These are phyloP conservation scores for Vanessa tameamea DNA, from an alignment of 1,140 invertebrate genomes.

Conservation along the genomic window DNA sequence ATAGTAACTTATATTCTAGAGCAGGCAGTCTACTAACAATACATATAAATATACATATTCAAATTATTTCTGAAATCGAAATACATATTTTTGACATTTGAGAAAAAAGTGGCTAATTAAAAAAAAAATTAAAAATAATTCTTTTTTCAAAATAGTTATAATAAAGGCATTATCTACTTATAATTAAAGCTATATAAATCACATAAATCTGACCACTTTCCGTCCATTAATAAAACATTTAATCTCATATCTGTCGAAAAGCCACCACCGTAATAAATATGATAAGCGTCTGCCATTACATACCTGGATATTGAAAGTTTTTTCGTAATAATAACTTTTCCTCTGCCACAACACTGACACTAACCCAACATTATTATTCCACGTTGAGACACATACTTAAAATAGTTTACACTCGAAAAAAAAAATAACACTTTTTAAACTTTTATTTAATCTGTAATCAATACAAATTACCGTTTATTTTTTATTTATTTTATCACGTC, in stretches of 20 bases:
- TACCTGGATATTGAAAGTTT: slow-evolving; percentile 9
- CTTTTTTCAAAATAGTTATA: no score
- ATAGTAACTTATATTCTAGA: no score
- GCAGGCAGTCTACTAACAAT: no score
- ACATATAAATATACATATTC: no score
- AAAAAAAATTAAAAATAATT: no score
- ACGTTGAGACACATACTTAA: slow-evolving; percentile 15
- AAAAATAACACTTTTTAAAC: slow-evolving; percentile 12
- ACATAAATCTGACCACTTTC: background rate
- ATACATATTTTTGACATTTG: no score
- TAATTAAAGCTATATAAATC: background rate
- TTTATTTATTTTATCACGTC: slow-evolving; percentile 7
- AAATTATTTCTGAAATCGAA: no score
- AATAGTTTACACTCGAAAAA: slow-evolving; percentile 7
- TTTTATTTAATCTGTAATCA: slow-evolving; percentile 13
- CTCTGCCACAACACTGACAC: slow-evolving; percentile 10
- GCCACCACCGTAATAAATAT: background rate
- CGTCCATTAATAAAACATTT: slow-evolving; percentile 7
- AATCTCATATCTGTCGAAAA: slow-evolving; percentile 3
- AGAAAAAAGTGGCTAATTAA: no score
- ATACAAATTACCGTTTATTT: slow-evolving; percentile 17
- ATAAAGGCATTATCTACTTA: no score
- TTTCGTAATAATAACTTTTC: slow-evolving; percentile 2
- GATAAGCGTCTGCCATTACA: background rate
- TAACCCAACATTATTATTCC: slow-evolving; percentile 15